phyloP scores from a whole-genome alignment of 1,140 invertebrate species.

The Spodoptera frugiperda region DNA sequence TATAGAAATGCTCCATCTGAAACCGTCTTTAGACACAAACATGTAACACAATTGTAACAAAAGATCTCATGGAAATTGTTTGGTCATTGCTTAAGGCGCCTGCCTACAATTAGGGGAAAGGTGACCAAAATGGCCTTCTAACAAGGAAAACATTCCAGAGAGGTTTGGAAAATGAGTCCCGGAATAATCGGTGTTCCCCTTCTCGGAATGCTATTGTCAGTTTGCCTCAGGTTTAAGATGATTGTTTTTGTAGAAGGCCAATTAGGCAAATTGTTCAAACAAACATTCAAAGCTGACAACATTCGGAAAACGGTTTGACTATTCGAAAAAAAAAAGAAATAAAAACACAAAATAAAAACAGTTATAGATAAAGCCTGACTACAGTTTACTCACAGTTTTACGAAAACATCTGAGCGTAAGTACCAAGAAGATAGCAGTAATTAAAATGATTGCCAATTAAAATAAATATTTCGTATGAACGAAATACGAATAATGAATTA shows the following conservation, averaged over 20 bases:
- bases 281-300: background rate
- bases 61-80: conserved; percentile 43
- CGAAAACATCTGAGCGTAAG: too few species aligned
- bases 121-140: conserved; percentile 57
- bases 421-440: too few species aligned
- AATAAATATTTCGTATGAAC: background rate
- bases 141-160: conserved; percentile 69
- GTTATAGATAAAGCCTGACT: background rate
- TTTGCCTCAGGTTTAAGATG: conserved; percentile 38
- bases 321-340: background rate
- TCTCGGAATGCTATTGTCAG: conserved; percentile 56
- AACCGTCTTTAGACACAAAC: conserved; percentile 5
- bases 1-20: background rate
- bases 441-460: background rate
- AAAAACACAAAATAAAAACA: too few species aligned
- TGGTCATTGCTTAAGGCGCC: conserved; percentile 61
- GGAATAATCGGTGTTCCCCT: conserved; percentile 70
- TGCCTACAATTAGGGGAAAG: conserved; percentile 72
- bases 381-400: too few species aligned
- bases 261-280: conserved; percentile 20
- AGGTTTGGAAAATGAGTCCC: conserved; percentile 56
- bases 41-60: conserved; percentile 25
- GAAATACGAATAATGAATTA: too few species aligned
- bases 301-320: background rate
- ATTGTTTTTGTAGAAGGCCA: conserved; percentile 28